Evolutionary conservation across 1,140 invertebrate genomes (phyloP).

Genomic region (Papilio dardanus): DNA sequence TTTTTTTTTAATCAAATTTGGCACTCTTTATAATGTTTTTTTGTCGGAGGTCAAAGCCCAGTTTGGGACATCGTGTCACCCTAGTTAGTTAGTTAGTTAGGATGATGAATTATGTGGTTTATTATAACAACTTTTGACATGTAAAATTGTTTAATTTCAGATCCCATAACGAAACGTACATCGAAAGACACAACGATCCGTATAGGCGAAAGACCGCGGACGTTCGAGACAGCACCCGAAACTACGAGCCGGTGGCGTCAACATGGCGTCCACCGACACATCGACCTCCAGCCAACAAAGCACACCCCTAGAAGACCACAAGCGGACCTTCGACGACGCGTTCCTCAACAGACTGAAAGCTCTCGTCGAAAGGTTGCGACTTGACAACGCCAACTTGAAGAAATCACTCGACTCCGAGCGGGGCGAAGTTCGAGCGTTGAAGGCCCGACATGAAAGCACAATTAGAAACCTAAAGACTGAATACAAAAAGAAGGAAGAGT

Average conservation of each 20-base stretch:
- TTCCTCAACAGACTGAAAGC: conserved; percentile 77
- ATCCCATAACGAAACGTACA: conserved; percentile 44
- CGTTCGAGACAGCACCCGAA: conserved; percentile 71
- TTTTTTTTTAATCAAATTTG: background rate
- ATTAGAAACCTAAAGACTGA: conserved; percentile 79
- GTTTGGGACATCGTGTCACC: no score
- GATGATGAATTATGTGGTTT: background rate
- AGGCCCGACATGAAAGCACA: conserved; percentile 74
- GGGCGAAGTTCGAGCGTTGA: conserved; percentile 80
- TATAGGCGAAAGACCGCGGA: conserved; percentile 74
- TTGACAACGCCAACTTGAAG: conserved; percentile 79
- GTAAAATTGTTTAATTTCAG: conserved; percentile 55
- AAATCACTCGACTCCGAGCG: conserved; percentile 81
- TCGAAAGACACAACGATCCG: conserved; percentile 49
- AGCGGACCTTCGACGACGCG: conserved; percentile 77
- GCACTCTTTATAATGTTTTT: no score
- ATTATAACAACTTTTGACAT: background rate
- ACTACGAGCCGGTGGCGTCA: conserved; percentile 71
- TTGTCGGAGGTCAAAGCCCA: no score
- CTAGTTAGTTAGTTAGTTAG: no score
- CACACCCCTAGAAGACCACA: conserved; percentile 70
- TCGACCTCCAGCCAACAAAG: conserved; percentile 77
- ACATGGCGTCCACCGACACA: conserved; percentile 78
- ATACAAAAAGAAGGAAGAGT: conserved; percentile 75
- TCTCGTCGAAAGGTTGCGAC: conserved; percentile 77